Percentiles rank a stretch among this genome's conserved stretches.
Conservation (phyloP, 1,140 invertebrate species). For the Centruroides vittatus region DNA sequence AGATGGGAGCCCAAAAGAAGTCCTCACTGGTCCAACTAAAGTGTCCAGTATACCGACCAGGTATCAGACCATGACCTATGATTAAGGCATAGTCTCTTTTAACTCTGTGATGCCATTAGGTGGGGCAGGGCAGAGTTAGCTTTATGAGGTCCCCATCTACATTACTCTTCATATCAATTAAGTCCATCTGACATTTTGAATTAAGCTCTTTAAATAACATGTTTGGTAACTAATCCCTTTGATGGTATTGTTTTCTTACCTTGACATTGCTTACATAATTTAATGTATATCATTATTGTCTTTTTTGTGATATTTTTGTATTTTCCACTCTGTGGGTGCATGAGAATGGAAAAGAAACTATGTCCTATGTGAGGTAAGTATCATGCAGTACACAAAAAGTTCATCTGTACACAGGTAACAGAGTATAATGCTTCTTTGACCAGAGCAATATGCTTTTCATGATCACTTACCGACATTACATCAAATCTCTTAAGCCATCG, state of each 20-base stretch:
- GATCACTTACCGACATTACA: not conserved
- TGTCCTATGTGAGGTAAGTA: constrained; percentile 7
- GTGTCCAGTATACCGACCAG: too few relatives aligned
- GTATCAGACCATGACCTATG: too few relatives aligned
- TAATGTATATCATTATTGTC: constrained; percentile 12
- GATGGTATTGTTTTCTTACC: constrained; percentile 7
- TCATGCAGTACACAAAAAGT: constrained; percentile 7
- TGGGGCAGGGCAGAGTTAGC: too few relatives aligned
- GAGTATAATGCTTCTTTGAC: constrained; percentile 6
- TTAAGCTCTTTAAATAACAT: constrained; percentile 10
- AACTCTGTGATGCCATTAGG: too few relatives aligned
- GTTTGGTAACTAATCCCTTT: constrained; percentile 8
- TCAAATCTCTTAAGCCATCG: constrained; percentile 2
- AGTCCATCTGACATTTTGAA: constrained; percentile 4
- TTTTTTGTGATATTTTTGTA: too few relatives aligned
- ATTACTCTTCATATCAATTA: constrained; percentile 4
- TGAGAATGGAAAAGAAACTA: too few relatives aligned
- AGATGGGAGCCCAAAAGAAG: too few relatives aligned
- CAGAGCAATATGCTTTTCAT: constrained; percentile 9
- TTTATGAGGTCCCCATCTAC: too few relatives aligned
- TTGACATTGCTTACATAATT: constrained; percentile 11
- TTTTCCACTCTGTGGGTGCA: constrained; percentile 4
- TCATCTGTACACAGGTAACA: constrained; percentile 9
- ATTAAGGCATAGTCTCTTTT: too few relatives aligned
- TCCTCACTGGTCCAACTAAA: too few relatives aligned